Base-by-base conservation (phyloP, 1,140 invertebrate genomes). In the Heliothis virescens region DNA sequence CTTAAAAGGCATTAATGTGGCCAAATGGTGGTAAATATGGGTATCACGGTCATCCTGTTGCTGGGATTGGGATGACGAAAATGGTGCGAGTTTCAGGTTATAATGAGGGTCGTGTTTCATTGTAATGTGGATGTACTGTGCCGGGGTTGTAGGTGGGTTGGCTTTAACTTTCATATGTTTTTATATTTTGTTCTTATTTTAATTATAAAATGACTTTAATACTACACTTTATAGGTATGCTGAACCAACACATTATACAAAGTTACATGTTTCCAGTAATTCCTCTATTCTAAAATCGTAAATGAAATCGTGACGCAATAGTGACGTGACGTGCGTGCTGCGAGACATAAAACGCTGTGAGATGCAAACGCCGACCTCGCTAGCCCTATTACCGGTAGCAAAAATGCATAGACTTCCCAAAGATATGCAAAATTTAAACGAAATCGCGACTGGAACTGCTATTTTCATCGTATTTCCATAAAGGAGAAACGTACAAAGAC, bases 401-500 rank as follows among this genome's bases (percentile, higher is more conserved):
- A 48, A 67, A 67, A 67, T 48, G 41, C 63, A 21, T 12, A 48
- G 63, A 47, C 41, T 48, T 48, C 63, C n/a, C 41, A 59, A 60
- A 60, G 41, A 48, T 50, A 59, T 48, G 55, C 34, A 26, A 55
- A 59, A 41, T 41, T 57, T 57, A 59, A 74, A 60, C 26, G 55
- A 60, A 74, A 74, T 74, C 41, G 59, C 41, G 18, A n/a, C 50
- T 48, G 10, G 34, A 60, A 59, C 41, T 74, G 26, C 55, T 13
- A 74, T 53, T 65, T 65, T 15, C 55, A 62, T 18, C 21, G 26
- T 26, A 77, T 63, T 65, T 65, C 47, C 60, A 77, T 65, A 65
- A 77, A 77, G 29, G 57, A 62, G 48, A 60, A 74, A 74, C 57
- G 52, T 72, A 60, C 72, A 74, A 73, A 73, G 55, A 60, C 50